phyloP scores from a whole-genome alignment of 1,140 invertebrate species.

The Plectrocnemia conspersa region DNA sequence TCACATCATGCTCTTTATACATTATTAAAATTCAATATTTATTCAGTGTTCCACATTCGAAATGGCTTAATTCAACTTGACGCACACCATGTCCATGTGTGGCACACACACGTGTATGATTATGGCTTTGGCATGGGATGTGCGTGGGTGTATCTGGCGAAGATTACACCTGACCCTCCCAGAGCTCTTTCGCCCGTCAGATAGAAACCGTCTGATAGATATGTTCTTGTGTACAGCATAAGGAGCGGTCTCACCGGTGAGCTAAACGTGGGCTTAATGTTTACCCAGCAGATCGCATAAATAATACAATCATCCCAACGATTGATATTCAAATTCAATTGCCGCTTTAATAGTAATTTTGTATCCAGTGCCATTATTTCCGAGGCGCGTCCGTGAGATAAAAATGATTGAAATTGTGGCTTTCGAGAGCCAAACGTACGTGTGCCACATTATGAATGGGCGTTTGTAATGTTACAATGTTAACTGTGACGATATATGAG shows the following conservation, averaged over 20 bases:
- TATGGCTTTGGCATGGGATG: no score
- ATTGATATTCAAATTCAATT: conserved; percentile 31
- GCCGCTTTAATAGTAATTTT: conserved; percentile 24
- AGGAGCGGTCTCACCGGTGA: neutral
- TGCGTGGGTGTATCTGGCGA: conserved; percentile 11
- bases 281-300: conserved; percentile 23
- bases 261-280: conserved; percentile 23
- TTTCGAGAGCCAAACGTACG: conserved; percentile 8
- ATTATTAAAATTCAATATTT: no score
- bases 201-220: conserved; percentile 12
- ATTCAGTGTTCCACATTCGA: no score
- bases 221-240: neutral
- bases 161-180: conserved; percentile 17
- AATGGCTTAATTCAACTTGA: no score
- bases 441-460: no score
- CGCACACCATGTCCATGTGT: no score
- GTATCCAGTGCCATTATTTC: conserved; percentile 15
- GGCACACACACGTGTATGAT: no score
- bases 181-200: conserved; percentile 4
- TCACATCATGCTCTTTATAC: no score
- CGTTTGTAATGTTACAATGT: no score
- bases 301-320: conserved; percentile 30
- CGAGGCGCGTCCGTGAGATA: conserved; percentile 1
- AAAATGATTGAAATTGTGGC: conserved; percentile 9
- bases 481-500: no score